These are phyloP conservation scores for Scomberomorus guttatus DNA, from an alignment of 2,797 vertebrate species.

Conservation along the genomic window DNA sequence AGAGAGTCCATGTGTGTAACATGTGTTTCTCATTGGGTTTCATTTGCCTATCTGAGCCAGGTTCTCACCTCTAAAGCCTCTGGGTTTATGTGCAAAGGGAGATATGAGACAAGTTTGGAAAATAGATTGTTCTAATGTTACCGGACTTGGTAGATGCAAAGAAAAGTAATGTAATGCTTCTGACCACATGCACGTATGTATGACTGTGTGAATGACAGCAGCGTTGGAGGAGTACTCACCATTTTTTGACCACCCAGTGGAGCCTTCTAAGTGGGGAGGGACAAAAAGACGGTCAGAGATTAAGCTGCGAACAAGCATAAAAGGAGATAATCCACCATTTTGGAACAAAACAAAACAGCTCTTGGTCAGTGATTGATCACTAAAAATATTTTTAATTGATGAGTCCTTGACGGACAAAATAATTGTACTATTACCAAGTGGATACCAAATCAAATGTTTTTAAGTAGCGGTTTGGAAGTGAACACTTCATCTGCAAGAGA, in stretches of 20 bases:
- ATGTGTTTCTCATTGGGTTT: constrained; percentile 77
- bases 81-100: constrained; percentile 57
- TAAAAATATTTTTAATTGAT: not conserved
- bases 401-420: not conserved
- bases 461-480: constrained; percentile 21
- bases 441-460: constrained; percentile 3
- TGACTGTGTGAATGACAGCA: constrained; percentile 9
- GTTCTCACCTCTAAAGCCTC: constrained; percentile 72
- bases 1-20: constrained; percentile 55
- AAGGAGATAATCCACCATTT: constrained; percentile 2
- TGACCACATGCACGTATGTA: constrained; percentile 2
- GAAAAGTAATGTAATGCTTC: not conserved
- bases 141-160: constrained; percentile 26
- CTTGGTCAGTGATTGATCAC: not conserved
- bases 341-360: not conserved
- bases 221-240: not conserved
- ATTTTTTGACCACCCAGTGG: constrained; percentile 35
- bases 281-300: not conserved
- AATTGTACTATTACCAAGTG: constrained; percentile 6
- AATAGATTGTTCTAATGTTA: constrained; percentile 48
- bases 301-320: not conserved
- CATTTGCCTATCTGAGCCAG: constrained; percentile 63
- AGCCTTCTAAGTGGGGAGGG: not conserved
- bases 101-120: constrained; percentile 52
- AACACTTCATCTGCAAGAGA: constrained; percentile 25